A percentile compares a stretch with the other conserved stretches of the same genome.
phyloP scores from a whole-genome alignment of 2,113 vertebrate species.

The Vidua chalybeata region DNA sequence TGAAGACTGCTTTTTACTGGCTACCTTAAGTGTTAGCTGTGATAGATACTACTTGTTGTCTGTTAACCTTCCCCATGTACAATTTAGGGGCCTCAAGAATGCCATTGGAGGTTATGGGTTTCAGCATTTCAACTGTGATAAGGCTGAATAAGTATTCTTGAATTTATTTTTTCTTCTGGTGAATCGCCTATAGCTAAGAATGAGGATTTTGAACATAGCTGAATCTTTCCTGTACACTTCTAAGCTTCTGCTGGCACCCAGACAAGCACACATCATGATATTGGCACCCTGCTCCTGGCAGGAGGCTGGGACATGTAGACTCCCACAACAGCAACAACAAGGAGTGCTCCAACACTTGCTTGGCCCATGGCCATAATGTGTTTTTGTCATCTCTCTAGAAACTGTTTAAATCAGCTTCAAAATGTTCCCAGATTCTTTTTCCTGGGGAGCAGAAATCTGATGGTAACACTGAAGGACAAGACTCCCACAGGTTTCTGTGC shows the following conservation, averaged over 20 bases:
- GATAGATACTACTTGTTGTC: not conserved
- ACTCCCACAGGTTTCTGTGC: not conserved
- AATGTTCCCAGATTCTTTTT: not conserved
- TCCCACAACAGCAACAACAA: not conserved
- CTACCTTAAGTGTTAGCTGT: not conserved
- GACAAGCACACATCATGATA: not conserved
- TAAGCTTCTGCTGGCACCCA: not conserved
- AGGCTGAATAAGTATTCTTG: not conserved
- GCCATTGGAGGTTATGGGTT: not conserved
- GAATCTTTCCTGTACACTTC: not conserved
- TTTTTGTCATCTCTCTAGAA: not conserved
- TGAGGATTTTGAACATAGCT: not conserved
- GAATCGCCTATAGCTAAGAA: not conserved
- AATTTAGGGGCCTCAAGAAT: not conserved
- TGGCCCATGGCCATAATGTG: not conserved
- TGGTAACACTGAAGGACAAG: not conserved
- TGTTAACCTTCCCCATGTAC: not conserved
- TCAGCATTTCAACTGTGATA: not conserved
- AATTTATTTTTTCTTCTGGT: not conserved
- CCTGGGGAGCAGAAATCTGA: not conserved
- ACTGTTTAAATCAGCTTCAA: not conserved
- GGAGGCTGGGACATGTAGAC: not conserved
- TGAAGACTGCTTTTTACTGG: not conserved
- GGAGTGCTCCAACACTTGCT: not conserved
- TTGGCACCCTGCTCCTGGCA: not conserved